Conservation (phyloP, 2,113 vertebrate species). For the Chaetura pelagica region DNA sequence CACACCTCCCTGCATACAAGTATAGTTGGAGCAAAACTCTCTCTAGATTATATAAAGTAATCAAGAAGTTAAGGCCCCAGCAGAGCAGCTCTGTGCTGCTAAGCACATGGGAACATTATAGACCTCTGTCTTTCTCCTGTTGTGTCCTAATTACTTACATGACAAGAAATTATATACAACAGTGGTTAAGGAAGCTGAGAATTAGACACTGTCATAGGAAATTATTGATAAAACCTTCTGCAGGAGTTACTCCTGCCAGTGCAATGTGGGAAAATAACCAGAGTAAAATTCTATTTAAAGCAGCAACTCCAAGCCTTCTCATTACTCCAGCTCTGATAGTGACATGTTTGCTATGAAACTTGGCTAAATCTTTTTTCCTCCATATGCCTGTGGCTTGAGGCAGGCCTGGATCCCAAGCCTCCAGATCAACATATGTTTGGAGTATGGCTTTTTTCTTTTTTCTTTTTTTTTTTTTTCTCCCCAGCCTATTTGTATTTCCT, state of each 20-base stretch:
- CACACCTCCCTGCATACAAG: neutral
- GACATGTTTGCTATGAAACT: neutral
- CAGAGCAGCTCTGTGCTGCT: neutral
- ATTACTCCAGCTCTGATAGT: neutral
- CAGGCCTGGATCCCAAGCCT: neutral
- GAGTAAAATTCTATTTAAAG: slow-evolving; percentile 24
- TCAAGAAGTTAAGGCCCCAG: neutral
- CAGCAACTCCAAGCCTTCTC: neutral
- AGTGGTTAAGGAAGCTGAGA: neutral
- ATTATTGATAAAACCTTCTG: slow-evolving; percentile 10
- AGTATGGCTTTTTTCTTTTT: neutral
- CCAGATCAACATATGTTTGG: neutral
- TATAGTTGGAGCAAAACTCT: neutral
- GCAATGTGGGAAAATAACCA: neutral
- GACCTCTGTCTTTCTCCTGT: neutral
- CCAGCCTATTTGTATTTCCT: neutral
- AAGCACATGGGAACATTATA: neutral
- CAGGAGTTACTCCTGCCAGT: neutral
- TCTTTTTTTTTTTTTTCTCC: neutral
- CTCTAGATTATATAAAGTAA: neutral
- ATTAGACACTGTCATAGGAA: neutral
- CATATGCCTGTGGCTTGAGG: neutral
- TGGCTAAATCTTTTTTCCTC: neutral
- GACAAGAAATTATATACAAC: neutral
- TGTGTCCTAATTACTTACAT: neutral